A percentile compares a stretch with the other conserved stretches of the same genome.
phyloP scores from a whole-genome alignment of 1,140 invertebrate species.

The Heliconius hewitsoni region DNA sequence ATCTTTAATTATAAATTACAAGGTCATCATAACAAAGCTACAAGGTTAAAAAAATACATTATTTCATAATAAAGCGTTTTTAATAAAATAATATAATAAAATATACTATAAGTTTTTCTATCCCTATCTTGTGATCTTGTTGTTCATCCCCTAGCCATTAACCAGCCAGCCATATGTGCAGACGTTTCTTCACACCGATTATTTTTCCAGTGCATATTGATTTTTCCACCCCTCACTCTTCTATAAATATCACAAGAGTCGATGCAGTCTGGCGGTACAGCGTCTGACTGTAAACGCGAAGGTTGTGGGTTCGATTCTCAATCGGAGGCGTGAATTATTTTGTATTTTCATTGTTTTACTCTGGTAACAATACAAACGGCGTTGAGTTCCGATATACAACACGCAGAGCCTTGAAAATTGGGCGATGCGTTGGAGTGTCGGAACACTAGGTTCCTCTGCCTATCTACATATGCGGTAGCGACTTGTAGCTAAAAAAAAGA shows the following conservation, averaged over 20 bases:
- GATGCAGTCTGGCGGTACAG: neutral
- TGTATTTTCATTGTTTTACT: neutral
- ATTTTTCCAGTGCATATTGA: slow-evolving; percentile 33
- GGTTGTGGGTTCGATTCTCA: neutral
- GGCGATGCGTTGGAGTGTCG: neutral
- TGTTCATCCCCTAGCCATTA: slow-evolving; percentile 14
- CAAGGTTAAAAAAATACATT: neutral
- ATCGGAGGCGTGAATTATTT: neutral
- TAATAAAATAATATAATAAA: neutral
- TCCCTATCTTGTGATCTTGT: neutral
- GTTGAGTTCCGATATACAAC: neutral
- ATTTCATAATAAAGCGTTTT: neutral
- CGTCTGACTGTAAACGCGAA: neutral
- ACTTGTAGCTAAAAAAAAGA: too few species aligned
- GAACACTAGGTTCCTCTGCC: neutral
- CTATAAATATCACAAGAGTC: neutral
- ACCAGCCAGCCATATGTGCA: slow-evolving; percentile 22
- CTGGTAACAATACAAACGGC: neutral
- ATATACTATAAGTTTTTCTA: slow-evolving; percentile 2
- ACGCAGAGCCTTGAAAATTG: neutral
- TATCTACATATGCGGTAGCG: neutral
- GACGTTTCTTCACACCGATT: slow-evolving; percentile 24
- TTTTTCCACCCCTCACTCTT: slow-evolving; percentile 24
- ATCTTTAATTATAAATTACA: too few species aligned
- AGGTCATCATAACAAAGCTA: neutral